Conservation (phyloP, 2,797 vertebrate species). For the Malurus splendens region DNA sequence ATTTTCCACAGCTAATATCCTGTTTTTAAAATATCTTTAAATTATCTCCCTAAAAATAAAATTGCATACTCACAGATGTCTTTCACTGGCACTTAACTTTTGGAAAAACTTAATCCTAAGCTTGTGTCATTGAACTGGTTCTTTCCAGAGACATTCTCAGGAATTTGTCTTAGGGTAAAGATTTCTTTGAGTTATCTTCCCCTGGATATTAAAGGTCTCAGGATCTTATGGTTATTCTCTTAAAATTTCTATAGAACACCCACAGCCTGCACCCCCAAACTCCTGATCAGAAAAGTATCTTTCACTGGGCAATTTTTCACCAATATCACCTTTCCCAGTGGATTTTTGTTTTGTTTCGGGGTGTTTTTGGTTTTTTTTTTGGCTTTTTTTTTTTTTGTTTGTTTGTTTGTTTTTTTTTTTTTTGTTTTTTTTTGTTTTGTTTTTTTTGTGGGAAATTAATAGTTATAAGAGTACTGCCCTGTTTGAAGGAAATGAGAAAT, state of each 20-base stretch:
- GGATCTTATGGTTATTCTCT: not conserved
- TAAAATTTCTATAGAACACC: not conserved
- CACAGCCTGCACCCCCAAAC: not conserved
- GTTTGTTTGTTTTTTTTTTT: not conserved
- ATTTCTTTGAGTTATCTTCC: not conserved
- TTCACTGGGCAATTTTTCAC: not conserved
- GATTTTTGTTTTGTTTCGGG: not conserved
- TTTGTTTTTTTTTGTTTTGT: fast-evolving
- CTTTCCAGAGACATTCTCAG: not conserved
- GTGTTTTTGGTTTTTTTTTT: no score
- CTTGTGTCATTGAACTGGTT: not conserved
- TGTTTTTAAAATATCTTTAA: conserved; percentile 37
- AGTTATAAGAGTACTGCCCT: not conserved
- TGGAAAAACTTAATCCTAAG: not conserved
- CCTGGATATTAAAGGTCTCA: not conserved
- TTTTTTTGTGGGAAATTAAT: not conserved
- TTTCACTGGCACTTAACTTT: conserved; percentile 7
- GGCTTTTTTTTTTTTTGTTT: fast-evolving
- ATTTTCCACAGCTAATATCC: conserved; percentile 52
- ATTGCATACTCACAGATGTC: not conserved
- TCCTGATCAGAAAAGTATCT: not conserved
- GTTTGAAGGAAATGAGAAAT: not conserved
- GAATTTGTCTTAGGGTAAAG: not conserved
- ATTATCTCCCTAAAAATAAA: conserved; percentile 48
- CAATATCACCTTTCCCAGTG: not conserved